A percentile compares a stretch with the other conserved stretches of the same genome.
Evolutionary conservation across 1,140 invertebrate species (phyloP).

Genomic region (Drosophila kikkawai): DNA sequence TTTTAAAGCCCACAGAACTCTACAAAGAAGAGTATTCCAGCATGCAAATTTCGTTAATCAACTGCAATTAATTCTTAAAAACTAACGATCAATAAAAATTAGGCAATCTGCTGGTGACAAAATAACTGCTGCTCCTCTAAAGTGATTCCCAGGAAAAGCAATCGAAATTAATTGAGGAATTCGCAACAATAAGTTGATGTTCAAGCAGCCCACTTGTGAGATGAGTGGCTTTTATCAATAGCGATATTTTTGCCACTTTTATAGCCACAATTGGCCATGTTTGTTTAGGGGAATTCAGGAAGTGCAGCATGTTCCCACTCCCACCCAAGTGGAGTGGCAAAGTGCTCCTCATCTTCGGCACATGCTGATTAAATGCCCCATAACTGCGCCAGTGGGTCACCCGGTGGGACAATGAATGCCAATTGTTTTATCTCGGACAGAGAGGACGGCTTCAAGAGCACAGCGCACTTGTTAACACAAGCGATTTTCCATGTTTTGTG

Average conservation of each 20-base stretch:
- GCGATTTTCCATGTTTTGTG: slow-evolving; percentile 67
- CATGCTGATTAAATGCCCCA: slow-evolving; percentile 53
- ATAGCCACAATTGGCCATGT: slow-evolving; percentile 61
- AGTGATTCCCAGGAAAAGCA: slow-evolving; percentile 27
- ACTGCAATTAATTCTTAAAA: slow-evolving; percentile 36
- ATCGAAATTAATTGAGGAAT: slow-evolving; percentile 56
- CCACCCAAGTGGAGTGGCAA: slow-evolving; percentile 37
- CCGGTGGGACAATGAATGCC: slow-evolving; percentile 45
- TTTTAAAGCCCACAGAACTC: not conserved
- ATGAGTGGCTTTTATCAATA: slow-evolving; percentile 11
- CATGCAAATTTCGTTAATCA: slow-evolving; percentile 10
- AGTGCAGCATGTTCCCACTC: slow-evolving; percentile 49
- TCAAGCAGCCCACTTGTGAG: slow-evolving; percentile 18
- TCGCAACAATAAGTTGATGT: slow-evolving; percentile 31
- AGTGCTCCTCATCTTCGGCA: slow-evolving; percentile 37
- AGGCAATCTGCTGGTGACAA: slow-evolving; percentile 34
- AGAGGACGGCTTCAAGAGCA: slow-evolving; percentile 60
- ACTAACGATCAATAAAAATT: slow-evolving; percentile 35
- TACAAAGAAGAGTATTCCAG: not conserved
- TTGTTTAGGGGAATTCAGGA: slow-evolving; percentile 61
- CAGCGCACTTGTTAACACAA: slow-evolving; percentile 72
- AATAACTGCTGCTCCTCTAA: slow-evolving; percentile 1
- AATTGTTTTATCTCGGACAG: slow-evolving; percentile 65
- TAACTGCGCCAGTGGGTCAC: slow-evolving; percentile 52
- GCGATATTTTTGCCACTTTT: slow-evolving; percentile 31